Evolutionary conservation across 2,888 invertebrate species (phyloP), one percentile per base, ranked within the genome.

Genomic region (Agonopterix alstromeriana): DNA sequence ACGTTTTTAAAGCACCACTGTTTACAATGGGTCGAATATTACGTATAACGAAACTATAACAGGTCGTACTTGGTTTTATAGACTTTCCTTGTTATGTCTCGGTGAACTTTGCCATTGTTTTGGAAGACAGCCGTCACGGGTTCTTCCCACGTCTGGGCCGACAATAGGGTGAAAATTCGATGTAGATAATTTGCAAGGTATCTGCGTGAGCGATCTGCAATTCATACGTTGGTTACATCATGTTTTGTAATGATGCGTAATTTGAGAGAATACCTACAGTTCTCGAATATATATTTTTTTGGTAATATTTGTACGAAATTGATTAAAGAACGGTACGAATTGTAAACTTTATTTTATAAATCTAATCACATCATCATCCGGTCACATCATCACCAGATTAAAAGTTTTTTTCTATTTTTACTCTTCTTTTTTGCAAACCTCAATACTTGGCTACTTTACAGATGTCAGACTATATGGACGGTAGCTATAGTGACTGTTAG

Each of bases 51-150:
- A 70, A 75, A 73, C 56, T 72, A 71, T 74, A 77, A 70, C 74
- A 72, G 65, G 60, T 66, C 63, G 61, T 61, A 60, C 69, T 69
- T 67, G 61, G 77, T 83, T 87, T 82, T 87, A 88, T 87, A 88
- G 84, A 84, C 80, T 86, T 77, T 74, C 68, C 71, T 77, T 79
- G 86, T 86, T 87, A 86, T 87, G 85, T 81, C 73, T 81, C 76
- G 85, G 63, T 85, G 86, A 84, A 84, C 85, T 82, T 80, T 80
- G 84, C 87, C 82, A 88, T 88, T 88, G 88, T 88, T 82, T 76
- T 65, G 70, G 57, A 55, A 57, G 55, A 51, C 43, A 56, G 54
- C 60, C 82, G 82, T 87, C 82, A 84, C 84, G 83, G 76, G 71
- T 55, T 64, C 58, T 82, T 85, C 86, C 74, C 86, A 85, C 80